Evolutionary conservation across 1,140 invertebrate genomes (phyloP), one percentile per base, ranked within the genome.

Genomic region (Phortica variegata): DNA sequence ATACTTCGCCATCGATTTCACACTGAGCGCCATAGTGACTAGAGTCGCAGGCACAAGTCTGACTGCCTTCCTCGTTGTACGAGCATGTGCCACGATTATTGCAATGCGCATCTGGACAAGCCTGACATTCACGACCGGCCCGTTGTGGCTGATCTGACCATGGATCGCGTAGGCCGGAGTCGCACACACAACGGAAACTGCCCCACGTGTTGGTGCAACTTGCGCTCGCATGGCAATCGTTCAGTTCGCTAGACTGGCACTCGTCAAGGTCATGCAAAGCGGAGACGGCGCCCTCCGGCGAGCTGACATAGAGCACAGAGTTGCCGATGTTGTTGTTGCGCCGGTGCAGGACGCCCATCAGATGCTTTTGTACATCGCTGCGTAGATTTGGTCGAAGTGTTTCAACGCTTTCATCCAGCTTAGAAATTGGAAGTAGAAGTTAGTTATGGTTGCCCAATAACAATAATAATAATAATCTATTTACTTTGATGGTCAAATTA

Each of bases 191-290:
- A 45, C 79, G 79, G 59, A 93, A 98, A 6, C 87, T 87, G 10
- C 95, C 95, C 81, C 91, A 93, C 1, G 84, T 85, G 73, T 98
- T 98, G 21, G 85, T 84, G 77, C 96, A 98, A 2, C 79, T 82
- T 0, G 89, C 94, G 40, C 88, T 82, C 8, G 85, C 81, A 56
- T 93, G 88, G 62, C 96, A 99, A 73, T 98, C 95, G 71, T 98
- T 91, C 8, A 95, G 74, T 40, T 95, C 91, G 7, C 83, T 71
- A 1, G 87, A 86, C 0, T 84, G 81, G 60, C 94, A 97, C 74
- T 97, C 94, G 65, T 97, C 91, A 42, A 97, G 73, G 78, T 97
- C 94, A 61, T 85, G 82, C 2, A 91, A 73, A 37, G 84, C 83
- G 0, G 87, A 83, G 23, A 93, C 83, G 1, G 87, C 84, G 17